Conservation (phyloP, 2,888 invertebrate species). For the Habroteleia sp. region DNA sequence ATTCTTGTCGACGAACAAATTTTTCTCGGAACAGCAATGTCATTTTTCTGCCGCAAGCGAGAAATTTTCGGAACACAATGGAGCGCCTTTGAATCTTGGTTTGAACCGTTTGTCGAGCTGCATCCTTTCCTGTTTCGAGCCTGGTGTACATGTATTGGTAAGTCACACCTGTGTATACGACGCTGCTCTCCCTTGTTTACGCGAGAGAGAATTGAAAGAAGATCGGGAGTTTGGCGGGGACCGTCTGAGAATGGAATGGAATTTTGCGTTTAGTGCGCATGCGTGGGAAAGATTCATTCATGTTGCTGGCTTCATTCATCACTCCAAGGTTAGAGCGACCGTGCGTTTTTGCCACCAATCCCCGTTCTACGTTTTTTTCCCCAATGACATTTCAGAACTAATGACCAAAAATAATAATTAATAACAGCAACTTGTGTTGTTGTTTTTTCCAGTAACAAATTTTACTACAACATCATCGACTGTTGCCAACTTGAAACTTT, state of each 20-base stretch:
- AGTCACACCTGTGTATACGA: constrained; percentile 38
- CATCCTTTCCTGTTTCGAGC: constrained; percentile 51
- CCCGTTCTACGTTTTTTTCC: constrained; percentile 22
- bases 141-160: constrained; percentile 21
- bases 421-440: constrained; percentile 3
- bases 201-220: constrained; percentile 53
- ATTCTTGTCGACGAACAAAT: no score
- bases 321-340: constrained; percentile 42
- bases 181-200: constrained; percentile 35
- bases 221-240: constrained; percentile 60
- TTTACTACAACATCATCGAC: no score
- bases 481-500: no score
- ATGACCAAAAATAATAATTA: constrained; percentile 27
- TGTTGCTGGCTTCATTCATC: constrained; percentile 49
- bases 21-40: constrained; percentile 12
- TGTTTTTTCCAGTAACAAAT: constrained; percentile 1
- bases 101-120: constrained; percentile 41
- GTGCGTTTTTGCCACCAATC: constrained; percentile 44
- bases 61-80: constrained; percentile 40
- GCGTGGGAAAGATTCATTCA: constrained; percentile 55
- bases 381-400: constrained; percentile 32
- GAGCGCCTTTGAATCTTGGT: constrained; percentile 36
- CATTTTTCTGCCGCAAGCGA: constrained; percentile 18
- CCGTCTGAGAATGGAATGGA: constrained; percentile 59
- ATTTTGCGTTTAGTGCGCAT: constrained; percentile 58